A percentile compares a stretch with the other conserved stretches of the same genome.
phyloP scores from a whole-genome alignment of 2,113 vertebrate genomes.

The Hydropotes inermis region DNA sequence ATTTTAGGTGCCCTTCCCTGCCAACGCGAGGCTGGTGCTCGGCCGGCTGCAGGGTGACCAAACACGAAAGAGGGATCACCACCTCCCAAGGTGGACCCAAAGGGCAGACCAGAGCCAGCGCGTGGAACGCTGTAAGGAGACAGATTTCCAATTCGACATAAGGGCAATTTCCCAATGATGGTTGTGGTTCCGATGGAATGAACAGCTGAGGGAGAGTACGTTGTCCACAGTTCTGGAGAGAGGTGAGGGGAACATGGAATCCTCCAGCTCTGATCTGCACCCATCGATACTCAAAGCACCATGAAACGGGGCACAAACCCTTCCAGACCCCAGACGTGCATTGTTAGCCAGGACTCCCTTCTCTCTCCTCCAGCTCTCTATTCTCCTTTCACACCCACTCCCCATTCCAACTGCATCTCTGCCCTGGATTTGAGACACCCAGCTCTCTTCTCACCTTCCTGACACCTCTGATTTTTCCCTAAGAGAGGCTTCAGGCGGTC shows the following conservation, averaged over 20 bases:
- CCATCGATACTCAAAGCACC: not conserved
- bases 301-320: not conserved
- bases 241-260: not conserved
- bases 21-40: not conserved
- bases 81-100: not conserved
- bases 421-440: rapidly evolving
- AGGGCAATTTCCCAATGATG: not conserved
- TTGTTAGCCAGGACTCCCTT: not conserved
- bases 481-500: not conserved
- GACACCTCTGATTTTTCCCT: not conserved
- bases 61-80: too few relatives aligned
- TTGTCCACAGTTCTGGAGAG: not conserved
- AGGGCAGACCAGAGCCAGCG: not conserved
- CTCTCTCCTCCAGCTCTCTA: not conserved
- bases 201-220: rapidly evolving
- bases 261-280: not conserved
- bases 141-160: not conserved
- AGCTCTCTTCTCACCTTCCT: not conserved
- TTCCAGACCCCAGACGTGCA: not conserved
- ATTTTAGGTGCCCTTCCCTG: not conserved
- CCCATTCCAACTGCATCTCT: rapidly evolving
- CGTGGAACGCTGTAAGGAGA: not conserved
- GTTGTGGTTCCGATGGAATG: rapidly evolving
- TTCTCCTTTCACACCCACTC: not conserved
- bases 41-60: not conserved